These are phyloP conservation scores for Palaemon carinicauda DNA, from an alignment of 1,140 invertebrate genomes.

Conservation along the genomic window DNA sequence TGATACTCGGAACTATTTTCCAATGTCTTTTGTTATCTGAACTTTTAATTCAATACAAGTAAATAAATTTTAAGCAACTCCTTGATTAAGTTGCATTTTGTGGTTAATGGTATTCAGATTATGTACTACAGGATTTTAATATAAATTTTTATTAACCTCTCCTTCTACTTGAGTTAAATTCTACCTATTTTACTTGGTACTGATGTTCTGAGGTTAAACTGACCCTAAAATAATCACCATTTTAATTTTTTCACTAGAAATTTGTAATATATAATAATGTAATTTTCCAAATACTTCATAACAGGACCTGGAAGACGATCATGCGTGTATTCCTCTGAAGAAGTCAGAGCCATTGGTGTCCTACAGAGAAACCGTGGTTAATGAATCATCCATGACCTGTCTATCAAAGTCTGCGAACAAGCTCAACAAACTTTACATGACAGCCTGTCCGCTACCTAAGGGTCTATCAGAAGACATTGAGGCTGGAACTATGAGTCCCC, in stretches of 20 bases:
- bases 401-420: constrained; percentile 99
- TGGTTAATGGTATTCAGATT: too few relatives aligned
- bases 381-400: constrained; percentile 94
- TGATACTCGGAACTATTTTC: not conserved
- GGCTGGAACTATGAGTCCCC: constrained; percentile 89
- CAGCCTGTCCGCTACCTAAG: constrained; percentile 93
- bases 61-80: too few relatives aligned
- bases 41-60: too few relatives aligned
- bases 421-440: constrained; percentile 99
- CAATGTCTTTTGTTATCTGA: not conserved
- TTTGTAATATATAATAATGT: too few relatives aligned
- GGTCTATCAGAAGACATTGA: constrained; percentile 98
- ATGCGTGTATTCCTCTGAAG: constrained; percentile 98
- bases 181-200: too few relatives aligned
- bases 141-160: too few relatives aligned
- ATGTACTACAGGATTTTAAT: too few relatives aligned
- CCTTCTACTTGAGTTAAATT: too few relatives aligned
- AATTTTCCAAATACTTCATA: not conserved
- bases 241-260: too few relatives aligned
- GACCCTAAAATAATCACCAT: too few relatives aligned
- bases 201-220: too few relatives aligned
- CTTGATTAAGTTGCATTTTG: too few relatives aligned
- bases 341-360: constrained; percentile 99
- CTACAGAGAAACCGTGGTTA: constrained; percentile 96
- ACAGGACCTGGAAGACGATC: constrained; percentile 97